phyloP scores from a whole-genome alignment of 2,113 vertebrate species.

The sheep (Ovis aries) region DNA sequence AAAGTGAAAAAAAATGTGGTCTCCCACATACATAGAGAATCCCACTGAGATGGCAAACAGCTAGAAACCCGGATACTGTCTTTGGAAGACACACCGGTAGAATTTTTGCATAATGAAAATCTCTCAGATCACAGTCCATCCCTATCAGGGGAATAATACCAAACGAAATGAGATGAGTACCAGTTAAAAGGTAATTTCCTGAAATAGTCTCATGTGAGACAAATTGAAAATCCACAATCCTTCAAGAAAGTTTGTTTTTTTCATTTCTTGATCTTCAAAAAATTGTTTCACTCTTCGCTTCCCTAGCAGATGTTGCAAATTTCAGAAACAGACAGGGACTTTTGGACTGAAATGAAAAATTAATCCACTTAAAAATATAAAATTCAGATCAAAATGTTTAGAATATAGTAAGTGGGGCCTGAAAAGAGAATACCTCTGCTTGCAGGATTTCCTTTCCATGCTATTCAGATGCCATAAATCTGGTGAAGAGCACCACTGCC shows the following conservation, averaged over 20 bases:
- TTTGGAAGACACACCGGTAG: background rate
- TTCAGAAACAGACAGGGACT: slow-evolving; percentile 43
- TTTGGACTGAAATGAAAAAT: slow-evolving; percentile 45
- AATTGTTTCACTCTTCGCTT: background rate
- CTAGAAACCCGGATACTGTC: slow-evolving; percentile 52
- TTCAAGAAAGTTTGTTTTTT: background rate
- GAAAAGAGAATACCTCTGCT: background rate
- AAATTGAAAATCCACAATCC: slow-evolving; percentile 59
- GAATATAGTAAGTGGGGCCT: background rate
- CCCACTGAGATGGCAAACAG: slow-evolving; percentile 15
- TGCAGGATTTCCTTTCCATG: background rate
- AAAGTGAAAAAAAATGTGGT: slow-evolving; percentile 63
- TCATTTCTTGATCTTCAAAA: slow-evolving; percentile 56
- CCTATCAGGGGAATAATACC: slow-evolving; percentile 56
- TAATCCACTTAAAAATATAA: slow-evolving; percentile 44
- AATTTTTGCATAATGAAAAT: slow-evolving; percentile 23
- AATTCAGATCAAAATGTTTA: slow-evolving; percentile 30
- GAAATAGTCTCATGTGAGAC: slow-evolving; percentile 51
- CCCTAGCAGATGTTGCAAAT: slow-evolving; percentile 35
- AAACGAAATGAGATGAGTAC: slow-evolving; percentile 40
- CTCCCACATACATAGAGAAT: slow-evolving; percentile 60
- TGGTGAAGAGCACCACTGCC: background rate
- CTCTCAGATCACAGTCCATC: slow-evolving; percentile 56
- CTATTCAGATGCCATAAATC: background rate
- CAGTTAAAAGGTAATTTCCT: slow-evolving; percentile 62